These are phyloP conservation scores for Martes martes DNA, from an alignment of 2,113 vertebrate genomes.

Conservation along the genomic window DNA sequence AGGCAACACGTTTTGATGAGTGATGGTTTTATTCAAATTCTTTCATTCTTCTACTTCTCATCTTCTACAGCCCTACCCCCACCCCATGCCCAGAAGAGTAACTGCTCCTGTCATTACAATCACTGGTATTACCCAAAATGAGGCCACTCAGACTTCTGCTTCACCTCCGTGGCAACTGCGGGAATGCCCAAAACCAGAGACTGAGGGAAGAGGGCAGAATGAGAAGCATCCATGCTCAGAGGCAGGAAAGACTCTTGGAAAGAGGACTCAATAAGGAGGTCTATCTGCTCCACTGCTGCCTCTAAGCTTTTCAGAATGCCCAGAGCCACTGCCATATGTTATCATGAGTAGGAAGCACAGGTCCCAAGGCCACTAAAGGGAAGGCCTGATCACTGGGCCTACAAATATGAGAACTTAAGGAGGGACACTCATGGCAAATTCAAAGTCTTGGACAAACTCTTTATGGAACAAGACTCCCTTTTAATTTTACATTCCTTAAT, in stretches of 20 bases:
- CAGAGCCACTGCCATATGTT: fast-evolving
- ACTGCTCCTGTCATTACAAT: background rate
- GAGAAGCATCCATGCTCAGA: background rate
- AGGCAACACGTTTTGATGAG: background rate
- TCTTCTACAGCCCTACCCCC: background rate
- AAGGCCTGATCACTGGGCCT: background rate
- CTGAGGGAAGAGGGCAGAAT: background rate
- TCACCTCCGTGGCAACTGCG: background rate
- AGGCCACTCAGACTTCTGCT: background rate
- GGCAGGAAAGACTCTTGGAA: background rate
- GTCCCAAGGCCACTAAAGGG: background rate
- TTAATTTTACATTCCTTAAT: background rate
- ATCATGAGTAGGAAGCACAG: background rate
- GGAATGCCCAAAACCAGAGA: background rate
- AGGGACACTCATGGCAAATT: fast-evolving
- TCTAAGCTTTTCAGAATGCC: background rate
- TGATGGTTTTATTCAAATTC: background rate
- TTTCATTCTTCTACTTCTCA: background rate
- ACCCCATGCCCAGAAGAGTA: background rate
- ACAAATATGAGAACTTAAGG: background rate
- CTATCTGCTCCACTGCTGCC: background rate
- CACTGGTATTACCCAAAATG: background rate
- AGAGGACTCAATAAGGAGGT: background rate
- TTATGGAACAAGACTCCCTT: background rate
- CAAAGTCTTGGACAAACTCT: background rate